Percentiles rank a stretch among this genome's conserved stretches.
These are phyloP conservation scores for Tenodera sinensis DNA, from an alignment of 2,888 invertebrate genomes.

Conservation along the genomic window DNA sequence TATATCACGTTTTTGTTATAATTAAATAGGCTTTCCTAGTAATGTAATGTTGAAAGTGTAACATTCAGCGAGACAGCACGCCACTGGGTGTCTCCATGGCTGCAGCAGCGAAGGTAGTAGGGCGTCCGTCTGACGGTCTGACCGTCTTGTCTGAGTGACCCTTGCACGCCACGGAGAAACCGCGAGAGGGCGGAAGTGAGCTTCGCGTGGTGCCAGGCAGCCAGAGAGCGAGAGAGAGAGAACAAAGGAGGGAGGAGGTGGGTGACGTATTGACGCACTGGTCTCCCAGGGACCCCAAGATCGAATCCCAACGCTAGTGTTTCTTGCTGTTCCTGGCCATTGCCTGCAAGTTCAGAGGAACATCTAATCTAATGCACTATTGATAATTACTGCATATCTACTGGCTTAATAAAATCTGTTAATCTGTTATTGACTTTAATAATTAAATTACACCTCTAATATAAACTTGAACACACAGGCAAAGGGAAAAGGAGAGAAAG, in stretches of 20 bases:
- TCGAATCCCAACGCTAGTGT: not conserved
- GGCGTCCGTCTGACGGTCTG: not conserved
- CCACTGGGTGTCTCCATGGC: not conserved
- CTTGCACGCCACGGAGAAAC: not conserved
- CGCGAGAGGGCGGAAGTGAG: not conserved
- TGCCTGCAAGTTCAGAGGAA: not conserved
- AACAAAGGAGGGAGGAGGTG: conserved; percentile 1
- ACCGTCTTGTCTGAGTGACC: not conserved
- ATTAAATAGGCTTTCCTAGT: too few relatives aligned
- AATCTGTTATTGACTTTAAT: too few relatives aligned
- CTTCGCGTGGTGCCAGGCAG: not conserved
- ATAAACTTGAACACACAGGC: too few relatives aligned
- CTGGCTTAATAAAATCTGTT: too few relatives aligned
- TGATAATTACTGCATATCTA: too few relatives aligned
- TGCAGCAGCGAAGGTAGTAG: not conserved
- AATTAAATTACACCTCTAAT: too few relatives aligned
- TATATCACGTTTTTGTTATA: too few relatives aligned
- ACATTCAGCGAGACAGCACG: not conserved
- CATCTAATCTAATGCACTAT: too few relatives aligned
- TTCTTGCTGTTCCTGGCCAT: not conserved
- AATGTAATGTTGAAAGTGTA: too few relatives aligned
- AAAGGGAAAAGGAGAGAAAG: too few relatives aligned
- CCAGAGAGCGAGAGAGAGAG: conserved; percentile 9
- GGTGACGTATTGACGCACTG: not conserved
- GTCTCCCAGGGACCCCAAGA: not conserved